Conservation (phyloP, 2,113 vertebrate species). For the Etheostoma cragini region DNA sequence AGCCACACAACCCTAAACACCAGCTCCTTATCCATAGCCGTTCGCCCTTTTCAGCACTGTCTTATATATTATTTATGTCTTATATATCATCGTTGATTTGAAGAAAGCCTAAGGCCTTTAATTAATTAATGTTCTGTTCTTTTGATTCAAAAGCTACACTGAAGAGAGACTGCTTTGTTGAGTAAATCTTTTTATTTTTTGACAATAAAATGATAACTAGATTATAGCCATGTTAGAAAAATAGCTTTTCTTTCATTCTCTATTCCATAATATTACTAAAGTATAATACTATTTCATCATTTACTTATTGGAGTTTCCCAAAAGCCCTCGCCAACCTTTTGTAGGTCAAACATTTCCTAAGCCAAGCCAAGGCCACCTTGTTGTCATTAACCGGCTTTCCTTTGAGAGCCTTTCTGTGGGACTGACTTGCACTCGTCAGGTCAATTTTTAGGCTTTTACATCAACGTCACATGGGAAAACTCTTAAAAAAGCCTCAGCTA, state of each 20-base stretch:
- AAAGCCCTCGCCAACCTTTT: not conserved
- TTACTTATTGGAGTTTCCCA: not conserved
- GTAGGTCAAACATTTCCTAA: not conserved
- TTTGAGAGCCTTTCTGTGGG: not conserved
- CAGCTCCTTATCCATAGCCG: not conserved
- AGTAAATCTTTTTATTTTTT: not conserved
- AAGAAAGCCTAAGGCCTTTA: not conserved
- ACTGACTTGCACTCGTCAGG: slow-evolving; percentile 1
- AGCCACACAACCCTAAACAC: not conserved
- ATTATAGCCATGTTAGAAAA: not conserved
- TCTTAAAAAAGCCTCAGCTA: not conserved
- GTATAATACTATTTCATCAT: not conserved
- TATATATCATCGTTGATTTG: not conserved
- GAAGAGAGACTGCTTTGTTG: slow-evolving; percentile 3
- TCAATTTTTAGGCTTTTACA: slow-evolving; percentile 1
- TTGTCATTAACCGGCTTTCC: slow-evolving; percentile 18
- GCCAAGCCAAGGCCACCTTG: not conserved
- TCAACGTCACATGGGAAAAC: not conserved
- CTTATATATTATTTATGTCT: not conserved
- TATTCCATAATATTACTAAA: not conserved
- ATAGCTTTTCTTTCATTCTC: not conserved
- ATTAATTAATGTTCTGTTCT: not conserved
- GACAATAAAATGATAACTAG: not conserved
- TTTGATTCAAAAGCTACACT: not conserved
- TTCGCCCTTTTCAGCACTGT: not conserved